phyloP scores from a whole-genome alignment of 1,140 invertebrate species.

The Pachypsylla venusta region DNA sequence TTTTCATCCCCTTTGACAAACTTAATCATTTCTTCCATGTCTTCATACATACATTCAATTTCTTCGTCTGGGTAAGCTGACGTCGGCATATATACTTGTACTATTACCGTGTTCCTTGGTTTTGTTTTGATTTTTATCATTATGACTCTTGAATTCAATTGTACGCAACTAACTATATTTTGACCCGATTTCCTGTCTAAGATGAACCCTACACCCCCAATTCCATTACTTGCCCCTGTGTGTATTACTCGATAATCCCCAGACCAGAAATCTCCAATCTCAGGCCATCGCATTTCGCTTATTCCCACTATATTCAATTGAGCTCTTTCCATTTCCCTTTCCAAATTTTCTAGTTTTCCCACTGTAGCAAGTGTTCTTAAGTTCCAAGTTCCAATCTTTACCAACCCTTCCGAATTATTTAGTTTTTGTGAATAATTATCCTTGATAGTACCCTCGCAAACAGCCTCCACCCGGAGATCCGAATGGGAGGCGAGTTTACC shows the following conservation, averaged over 20 bases:
- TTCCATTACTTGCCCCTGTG: neutral
- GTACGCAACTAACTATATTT: neutral
- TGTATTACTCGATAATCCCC: conserved; percentile 10
- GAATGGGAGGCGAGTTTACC: too few species aligned
- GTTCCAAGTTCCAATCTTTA: conserved; percentile 9
- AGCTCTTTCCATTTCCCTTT: conserved; percentile 9
- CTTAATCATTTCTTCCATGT: conserved; percentile 1
- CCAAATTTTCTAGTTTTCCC: neutral
- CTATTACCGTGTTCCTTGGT: conserved; percentile 10
- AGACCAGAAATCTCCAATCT: conserved; percentile 1
- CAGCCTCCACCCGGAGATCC: too few species aligned
- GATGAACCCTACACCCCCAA: conserved; percentile 1
- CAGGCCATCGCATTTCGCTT: conserved; percentile 9
- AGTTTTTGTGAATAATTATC: too few species aligned
- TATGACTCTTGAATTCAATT: neutral
- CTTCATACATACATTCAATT: conserved; percentile 13
- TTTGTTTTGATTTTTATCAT: neutral
- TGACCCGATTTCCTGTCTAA: neutral
- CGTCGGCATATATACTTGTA: conserved; percentile 16
- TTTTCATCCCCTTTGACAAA: conserved; percentile 13
- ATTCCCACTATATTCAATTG: neutral
- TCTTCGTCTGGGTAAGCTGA: conserved; percentile 5
- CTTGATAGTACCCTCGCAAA: too few species aligned
- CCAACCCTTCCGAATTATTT: too few species aligned
- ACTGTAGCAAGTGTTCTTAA: neutral